Conservation (phyloP, 2,797 vertebrate genomes). For the Sebastes nivosus region DNA sequence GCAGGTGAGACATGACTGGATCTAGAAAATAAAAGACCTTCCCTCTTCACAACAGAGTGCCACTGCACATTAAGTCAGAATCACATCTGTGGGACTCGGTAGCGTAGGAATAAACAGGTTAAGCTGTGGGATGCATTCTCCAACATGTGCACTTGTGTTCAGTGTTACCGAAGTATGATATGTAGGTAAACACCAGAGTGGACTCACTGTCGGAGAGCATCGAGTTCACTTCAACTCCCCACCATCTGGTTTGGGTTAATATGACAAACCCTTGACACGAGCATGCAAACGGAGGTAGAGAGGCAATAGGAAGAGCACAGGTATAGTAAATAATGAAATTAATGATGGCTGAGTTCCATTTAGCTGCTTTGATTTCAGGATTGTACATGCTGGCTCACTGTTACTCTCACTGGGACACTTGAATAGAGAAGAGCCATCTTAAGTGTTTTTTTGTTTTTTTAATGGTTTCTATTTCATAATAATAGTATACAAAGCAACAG, state of each 20-base stretch:
- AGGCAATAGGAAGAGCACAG: not conserved
- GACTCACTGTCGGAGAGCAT: not conserved
- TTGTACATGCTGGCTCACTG: not conserved
- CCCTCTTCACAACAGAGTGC: not conserved
- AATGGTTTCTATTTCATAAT: too few species aligned
- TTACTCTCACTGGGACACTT: not conserved
- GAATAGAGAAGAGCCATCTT: too few species aligned
- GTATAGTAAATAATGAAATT: not conserved
- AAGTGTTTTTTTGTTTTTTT: too few species aligned
- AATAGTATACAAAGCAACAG: too few species aligned
- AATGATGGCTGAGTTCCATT: not conserved
- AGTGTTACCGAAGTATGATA: not conserved
- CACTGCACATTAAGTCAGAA: not conserved
- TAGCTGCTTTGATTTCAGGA: not conserved
- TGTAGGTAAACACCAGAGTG: not conserved
- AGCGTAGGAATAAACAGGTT: not conserved
- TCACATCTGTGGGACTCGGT: not conserved
- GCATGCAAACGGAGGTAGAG: not conserved
- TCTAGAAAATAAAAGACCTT: slow-evolving; percentile 3
- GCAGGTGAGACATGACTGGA: slow-evolving; percentile 1
- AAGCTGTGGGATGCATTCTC: not conserved
- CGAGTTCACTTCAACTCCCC: not conserved
- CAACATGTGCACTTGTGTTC: too few species aligned
- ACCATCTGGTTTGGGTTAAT: slow-evolving; percentile 17
- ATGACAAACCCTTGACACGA: not conserved